Percentiles rank a stretch among this genome's conserved stretches.
These are phyloP conservation scores for Anadara kagoshimensis DNA, from an alignment of 1,140 invertebrate species.

Conservation along the genomic window DNA sequence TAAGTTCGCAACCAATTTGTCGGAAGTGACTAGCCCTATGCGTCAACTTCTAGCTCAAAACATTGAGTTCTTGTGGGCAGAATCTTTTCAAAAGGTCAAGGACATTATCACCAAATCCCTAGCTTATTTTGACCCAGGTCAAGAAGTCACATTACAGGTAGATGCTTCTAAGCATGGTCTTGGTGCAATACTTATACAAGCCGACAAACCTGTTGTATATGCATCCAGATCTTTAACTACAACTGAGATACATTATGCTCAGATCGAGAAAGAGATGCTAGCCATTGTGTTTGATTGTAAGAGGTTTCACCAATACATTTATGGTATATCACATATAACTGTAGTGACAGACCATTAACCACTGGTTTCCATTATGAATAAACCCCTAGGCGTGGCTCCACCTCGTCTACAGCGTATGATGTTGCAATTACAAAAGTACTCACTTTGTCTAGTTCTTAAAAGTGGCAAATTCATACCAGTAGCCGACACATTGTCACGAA, in stretches of 20 bases:
- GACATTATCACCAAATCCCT: not conserved
- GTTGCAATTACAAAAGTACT: too few species aligned
- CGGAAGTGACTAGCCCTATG: conserved; percentile 10
- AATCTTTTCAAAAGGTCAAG: not conserved
- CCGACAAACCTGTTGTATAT: conserved; percentile 65
- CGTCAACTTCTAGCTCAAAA: conserved; percentile 4
- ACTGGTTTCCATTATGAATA: conserved; percentile 46
- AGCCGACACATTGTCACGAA: conserved; percentile 47
- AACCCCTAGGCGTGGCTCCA: conserved; percentile 35
- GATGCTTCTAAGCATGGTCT: conserved; percentile 62
- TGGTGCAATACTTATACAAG: conserved; percentile 72
- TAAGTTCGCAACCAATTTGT: conserved; percentile 59
- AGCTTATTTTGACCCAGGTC: conserved; percentile 14
- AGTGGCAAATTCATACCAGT: conserved; percentile 44
- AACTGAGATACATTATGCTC: too few species aligned
- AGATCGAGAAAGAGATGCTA: too few species aligned
- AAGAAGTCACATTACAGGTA: too few species aligned
- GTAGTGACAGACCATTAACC: conserved; percentile 52
- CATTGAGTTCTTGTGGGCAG: conserved; percentile 69
- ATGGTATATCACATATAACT: conserved; percentile 33
- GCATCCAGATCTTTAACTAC: conserved; percentile 69
- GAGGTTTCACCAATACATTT: too few species aligned
- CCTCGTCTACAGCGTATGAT: conserved; percentile 50
- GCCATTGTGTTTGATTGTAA: too few species aligned
- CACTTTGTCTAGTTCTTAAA: conserved; percentile 47